Evolutionary conservation across 2,888 invertebrate species (phyloP).

Genomic region (Megalurothrips usitatus): DNA sequence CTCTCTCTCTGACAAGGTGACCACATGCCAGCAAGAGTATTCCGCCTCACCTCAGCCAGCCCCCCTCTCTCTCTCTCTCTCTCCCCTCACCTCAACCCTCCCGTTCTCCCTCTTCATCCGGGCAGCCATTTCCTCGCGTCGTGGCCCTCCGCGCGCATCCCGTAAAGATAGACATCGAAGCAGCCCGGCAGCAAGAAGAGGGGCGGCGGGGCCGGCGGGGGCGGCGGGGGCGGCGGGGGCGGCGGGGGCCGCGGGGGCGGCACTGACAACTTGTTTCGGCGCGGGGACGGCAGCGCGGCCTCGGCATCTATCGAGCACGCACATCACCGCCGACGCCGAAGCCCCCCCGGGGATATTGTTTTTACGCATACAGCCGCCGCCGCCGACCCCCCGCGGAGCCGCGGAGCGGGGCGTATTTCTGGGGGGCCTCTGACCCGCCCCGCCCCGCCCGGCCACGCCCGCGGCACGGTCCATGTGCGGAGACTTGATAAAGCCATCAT

Average conservation of each 20-base stretch:
- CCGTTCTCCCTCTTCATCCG: too few relatives aligned
- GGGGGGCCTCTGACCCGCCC: too few relatives aligned
- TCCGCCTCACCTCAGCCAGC: neutral
- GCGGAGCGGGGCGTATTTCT: neutral
- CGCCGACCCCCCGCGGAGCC: too few relatives aligned
- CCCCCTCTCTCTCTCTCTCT: too few relatives aligned
- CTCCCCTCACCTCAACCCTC: neutral
- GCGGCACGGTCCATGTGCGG: neutral
- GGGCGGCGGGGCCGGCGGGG: too few relatives aligned
- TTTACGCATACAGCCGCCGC: neutral
- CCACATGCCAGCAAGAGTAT: neutral
- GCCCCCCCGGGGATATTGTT: slow-evolving; percentile 14
- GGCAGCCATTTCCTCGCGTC: too few relatives aligned
- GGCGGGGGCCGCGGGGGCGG: neutral
- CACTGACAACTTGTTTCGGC: slow-evolving; percentile 11
- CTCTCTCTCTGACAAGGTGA: neutral
- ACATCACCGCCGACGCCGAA: neutral
- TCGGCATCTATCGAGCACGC: neutral
- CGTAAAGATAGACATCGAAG: slow-evolving; percentile 10
- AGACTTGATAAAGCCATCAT: slow-evolving; percentile 1
- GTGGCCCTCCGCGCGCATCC: neutral
- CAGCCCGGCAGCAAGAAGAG: too few relatives aligned
- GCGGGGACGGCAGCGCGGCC: neutral
- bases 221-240: neutral
- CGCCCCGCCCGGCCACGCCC: too few relatives aligned